Evolutionary conservation across 2,888 invertebrate species (phyloP).

Genomic region (Zonitis immaculata): DNA sequence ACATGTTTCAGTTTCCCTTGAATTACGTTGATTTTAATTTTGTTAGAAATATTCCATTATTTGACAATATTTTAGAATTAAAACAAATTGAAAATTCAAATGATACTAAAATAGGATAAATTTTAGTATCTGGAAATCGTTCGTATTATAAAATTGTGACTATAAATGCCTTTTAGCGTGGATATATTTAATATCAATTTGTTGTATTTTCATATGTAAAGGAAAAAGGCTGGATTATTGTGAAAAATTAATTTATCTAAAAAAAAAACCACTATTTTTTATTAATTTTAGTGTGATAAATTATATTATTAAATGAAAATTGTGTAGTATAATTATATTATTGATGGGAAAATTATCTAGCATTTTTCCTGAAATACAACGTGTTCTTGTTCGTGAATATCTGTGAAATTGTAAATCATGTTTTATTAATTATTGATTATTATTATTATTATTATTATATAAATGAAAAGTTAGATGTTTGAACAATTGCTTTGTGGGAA

Average conservation of each 20-base stretch:
- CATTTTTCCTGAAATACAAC: conserved; percentile 41
- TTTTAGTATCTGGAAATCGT: conserved; percentile 24
- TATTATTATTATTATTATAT: neutral
- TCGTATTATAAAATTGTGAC: conserved; percentile 48
- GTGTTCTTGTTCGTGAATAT: conserved; percentile 48
- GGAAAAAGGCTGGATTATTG: conserved; percentile 37
- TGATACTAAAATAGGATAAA: neutral
- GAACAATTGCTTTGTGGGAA: conserved; percentile 53
- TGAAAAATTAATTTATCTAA: conserved; percentile 9
- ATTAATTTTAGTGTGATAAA: conserved; percentile 11
- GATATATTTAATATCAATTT: conserved; percentile 45
- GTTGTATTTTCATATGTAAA: conserved; percentile 45
- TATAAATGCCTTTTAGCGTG: conserved; percentile 52
- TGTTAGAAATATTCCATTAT: conserved; percentile 45
- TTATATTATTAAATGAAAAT: conserved; percentile 2
- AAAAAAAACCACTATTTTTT: conserved; percentile 13
- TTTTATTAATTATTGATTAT: conserved; percentile 40
- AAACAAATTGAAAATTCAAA: conserved; percentile 23
- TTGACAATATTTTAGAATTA: conserved; percentile 50
- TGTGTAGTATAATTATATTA: conserved; percentile 5
- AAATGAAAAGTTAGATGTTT: conserved; percentile 48
- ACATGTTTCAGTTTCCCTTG: conserved; percentile 24
- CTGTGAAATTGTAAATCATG: conserved; percentile 49
- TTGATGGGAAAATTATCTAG: conserved; percentile 16
- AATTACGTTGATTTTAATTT: too few relatives aligned